Percentiles rank a stretch among this genome's conserved stretches.
Evolutionary conservation across 53 echinoderm and acorn worm species (phyloP).

Genomic region (Stichopus horrens): DNA sequence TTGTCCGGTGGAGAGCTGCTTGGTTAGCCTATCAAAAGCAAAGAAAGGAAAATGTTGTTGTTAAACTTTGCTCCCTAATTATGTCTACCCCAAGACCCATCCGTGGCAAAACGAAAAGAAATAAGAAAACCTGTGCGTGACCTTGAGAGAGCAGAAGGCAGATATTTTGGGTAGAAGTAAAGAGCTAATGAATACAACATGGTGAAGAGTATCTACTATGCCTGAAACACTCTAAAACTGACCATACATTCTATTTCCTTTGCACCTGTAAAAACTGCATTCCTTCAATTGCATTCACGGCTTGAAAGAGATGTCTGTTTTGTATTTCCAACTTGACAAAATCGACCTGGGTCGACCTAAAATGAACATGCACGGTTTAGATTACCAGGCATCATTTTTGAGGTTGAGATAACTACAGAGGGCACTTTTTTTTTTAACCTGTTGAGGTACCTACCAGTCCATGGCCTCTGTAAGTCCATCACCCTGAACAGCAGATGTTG

Average conservation of each 20-base stretch:
- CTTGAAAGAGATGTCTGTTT: neutral
- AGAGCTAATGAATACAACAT: too few relatives aligned
- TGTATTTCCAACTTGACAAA: neutral
- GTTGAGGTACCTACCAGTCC: slow-evolving; percentile 75
- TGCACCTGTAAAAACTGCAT: neutral
- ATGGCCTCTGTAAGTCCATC: slow-evolving; percentile 92
- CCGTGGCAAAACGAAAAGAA: too few relatives aligned
- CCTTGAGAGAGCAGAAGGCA: neutral
- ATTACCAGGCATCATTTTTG: too few relatives aligned
- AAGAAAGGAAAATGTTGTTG: neutral
- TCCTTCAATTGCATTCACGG: neutral
- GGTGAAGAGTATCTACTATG: too few relatives aligned
- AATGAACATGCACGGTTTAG: too few relatives aligned
- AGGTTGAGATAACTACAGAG: neutral
- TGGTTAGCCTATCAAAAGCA: slow-evolving; percentile 8
- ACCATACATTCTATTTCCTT: neutral
- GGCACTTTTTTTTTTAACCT: neutral
- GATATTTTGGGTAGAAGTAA: neutral
- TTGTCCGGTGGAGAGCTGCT: slow-evolving; percentile 28
- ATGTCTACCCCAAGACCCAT: neutral
- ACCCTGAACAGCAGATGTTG: slow-evolving; percentile 92
- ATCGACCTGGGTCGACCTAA: too few relatives aligned
- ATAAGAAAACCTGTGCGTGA: too few relatives aligned
- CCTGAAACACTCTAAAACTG: too few relatives aligned
- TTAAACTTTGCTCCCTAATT: neutral